These are phyloP conservation scores for Cephus nigrinus DNA, from an alignment of 2,888 invertebrate genomes.

Conservation along the genomic window DNA sequence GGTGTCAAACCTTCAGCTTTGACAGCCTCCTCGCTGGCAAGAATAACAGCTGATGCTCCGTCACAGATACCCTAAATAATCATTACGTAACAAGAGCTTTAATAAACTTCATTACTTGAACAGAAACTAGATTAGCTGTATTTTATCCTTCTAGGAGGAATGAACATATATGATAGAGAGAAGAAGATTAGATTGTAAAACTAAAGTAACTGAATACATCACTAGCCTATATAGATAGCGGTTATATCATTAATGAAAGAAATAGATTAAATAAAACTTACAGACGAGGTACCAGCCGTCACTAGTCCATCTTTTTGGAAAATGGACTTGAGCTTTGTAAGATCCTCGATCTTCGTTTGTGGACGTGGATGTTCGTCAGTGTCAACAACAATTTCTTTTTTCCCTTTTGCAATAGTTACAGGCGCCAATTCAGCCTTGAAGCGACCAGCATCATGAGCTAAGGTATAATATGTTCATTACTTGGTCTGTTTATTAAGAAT, in stretches of 20 bases:
- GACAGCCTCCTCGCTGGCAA: slow-evolving; percentile 92
- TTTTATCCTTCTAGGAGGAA: no score
- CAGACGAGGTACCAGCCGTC: slow-evolving; percentile 94
- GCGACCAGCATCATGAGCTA: slow-evolving; percentile 87
- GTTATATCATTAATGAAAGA: background rate
- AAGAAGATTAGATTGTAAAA: slow-evolving; percentile 12
- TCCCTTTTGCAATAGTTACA: slow-evolving; percentile 85
- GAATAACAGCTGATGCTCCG: slow-evolving; percentile 92
- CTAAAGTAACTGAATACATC: background rate
- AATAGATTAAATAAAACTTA: slow-evolving; percentile 65
- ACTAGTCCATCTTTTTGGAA: slow-evolving; percentile 96
- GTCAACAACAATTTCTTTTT: slow-evolving; percentile 81
- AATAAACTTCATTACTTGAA: no score
- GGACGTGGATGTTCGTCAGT: slow-evolving; percentile 95
- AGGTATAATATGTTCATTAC: no score
- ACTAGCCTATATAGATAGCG: background rate
- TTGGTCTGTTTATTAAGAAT: no score
- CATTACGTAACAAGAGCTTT: no score
- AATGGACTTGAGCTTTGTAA: slow-evolving; percentile 87
- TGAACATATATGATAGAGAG: no score
- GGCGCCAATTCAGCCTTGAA: slow-evolving; percentile 93
- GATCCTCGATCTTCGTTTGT: slow-evolving; percentile 84
- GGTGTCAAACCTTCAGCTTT: slow-evolving; percentile 85
- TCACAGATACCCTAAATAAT: slow-evolving; percentile 90
- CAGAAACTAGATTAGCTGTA: no score